phyloP scores from a whole-genome alignment of 2,888 invertebrate genomes.

The Tenthredo distinguenda region DNA sequence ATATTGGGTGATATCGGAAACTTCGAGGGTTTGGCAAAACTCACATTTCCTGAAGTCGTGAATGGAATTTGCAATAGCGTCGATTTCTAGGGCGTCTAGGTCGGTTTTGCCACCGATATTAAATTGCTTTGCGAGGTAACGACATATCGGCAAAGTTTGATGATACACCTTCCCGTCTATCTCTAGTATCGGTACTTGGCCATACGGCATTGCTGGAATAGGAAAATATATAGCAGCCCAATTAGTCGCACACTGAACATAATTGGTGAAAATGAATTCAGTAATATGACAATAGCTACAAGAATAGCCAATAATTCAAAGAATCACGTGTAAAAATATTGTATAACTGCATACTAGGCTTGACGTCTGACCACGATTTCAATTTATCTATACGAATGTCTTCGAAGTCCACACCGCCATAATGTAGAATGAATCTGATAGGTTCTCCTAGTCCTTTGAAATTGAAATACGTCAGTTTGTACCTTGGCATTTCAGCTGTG shows the following conservation, averaged over 20 bases:
- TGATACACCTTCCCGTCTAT: slow-evolving; percentile 69
- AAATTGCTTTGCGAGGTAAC: slow-evolving; percentile 70
- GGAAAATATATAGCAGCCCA: not conserved
- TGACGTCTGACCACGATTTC: slow-evolving; percentile 68
- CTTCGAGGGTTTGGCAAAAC: slow-evolving; percentile 23
- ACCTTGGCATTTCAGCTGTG: slow-evolving; percentile 64
- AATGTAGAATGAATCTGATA: slow-evolving; percentile 72
- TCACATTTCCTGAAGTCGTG: slow-evolving; percentile 70
- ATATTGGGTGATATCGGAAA: not conserved
- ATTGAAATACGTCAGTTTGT: slow-evolving; percentile 77
- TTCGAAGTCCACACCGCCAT: slow-evolving; percentile 75
- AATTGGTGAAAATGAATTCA: not conserved
- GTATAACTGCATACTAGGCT: slow-evolving; percentile 62
- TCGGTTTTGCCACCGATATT: slow-evolving; percentile 69
- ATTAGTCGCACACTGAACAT: not conserved
- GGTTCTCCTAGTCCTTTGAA: slow-evolving; percentile 76
- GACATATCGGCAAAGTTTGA: slow-evolving; percentile 71
- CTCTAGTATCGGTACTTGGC: slow-evolving; percentile 70
- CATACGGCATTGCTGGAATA: slow-evolving; percentile 68
- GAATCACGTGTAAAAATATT: not conserved
- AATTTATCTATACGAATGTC: slow-evolving; percentile 72
- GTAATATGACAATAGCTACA: not conserved
- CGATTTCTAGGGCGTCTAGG: slow-evolving; percentile 69
- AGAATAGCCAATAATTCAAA: not conserved
- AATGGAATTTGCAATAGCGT: slow-evolving; percentile 66